Conservation (phyloP, 2,797 vertebrate species). For the Chiroxiphia lanceolata region DNA sequence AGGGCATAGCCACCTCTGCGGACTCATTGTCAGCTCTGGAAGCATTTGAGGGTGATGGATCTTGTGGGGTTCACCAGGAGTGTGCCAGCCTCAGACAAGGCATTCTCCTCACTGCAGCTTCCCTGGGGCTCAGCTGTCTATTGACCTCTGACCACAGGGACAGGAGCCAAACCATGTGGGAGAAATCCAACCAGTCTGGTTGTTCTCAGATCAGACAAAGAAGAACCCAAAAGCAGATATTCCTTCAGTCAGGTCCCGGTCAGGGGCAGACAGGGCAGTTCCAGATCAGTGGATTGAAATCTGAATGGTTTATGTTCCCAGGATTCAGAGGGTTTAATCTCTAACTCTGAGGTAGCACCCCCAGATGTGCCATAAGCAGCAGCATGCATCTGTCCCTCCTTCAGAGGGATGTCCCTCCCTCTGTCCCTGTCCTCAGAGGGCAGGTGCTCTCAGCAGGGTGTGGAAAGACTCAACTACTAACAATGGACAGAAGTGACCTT, state of each 20-base stretch:
- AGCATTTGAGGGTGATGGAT: neutral
- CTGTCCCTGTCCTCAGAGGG: too few species aligned
- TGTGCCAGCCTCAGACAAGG: neutral
- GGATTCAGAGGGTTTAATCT: neutral
- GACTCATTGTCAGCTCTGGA: neutral
- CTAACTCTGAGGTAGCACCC: neutral
- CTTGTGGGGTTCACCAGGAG: neutral
- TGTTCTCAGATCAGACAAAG: neutral
- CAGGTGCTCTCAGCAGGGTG: neutral
- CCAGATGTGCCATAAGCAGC: neutral
- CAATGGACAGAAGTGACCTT: neutral
- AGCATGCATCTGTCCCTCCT: neutral
- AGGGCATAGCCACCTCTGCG: neutral
- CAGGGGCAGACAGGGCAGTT: neutral
- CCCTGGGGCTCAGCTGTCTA: neutral
- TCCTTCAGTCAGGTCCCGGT: neutral
- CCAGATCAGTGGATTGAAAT: neutral
- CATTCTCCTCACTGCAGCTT: neutral
- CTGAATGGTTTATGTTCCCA: neutral
- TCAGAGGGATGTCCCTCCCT: neutral
- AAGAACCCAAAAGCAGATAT: neutral
- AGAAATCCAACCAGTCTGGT: neutral
- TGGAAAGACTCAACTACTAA: neutral
- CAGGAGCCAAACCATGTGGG: neutral
- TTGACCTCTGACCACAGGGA: neutral